Percentiles rank a stretch among this genome's conserved stretches.
These are phyloP conservation scores for Pissodes strobi DNA, from an alignment of 1,140 invertebrate species.

Conservation along the genomic window DNA sequence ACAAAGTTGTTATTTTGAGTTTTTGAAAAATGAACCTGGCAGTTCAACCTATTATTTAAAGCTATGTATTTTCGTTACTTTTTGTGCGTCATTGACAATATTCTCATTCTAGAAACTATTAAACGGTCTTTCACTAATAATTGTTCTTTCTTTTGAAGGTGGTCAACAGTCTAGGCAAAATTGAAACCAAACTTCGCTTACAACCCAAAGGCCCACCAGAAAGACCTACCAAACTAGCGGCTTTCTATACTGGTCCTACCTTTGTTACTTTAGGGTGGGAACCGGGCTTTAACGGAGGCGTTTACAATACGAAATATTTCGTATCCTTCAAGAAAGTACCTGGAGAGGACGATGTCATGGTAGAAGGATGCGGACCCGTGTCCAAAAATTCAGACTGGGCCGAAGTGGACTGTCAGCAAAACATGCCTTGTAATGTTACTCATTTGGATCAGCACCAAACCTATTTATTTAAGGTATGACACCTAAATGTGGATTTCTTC, in stretches of 20 bases:
- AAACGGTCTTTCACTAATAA: neutral
- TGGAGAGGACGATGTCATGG: slow-evolving; percentile 62
- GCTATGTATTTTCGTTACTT: too few species aligned
- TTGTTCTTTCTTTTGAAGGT: slow-evolving; percentile 55
- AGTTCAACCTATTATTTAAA: too few species aligned
- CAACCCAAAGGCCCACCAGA: slow-evolving; percentile 86
- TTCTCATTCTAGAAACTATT: neutral
- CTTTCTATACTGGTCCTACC: slow-evolving; percentile 73
- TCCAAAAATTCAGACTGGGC: slow-evolving; percentile 69
- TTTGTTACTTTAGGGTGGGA: slow-evolving; percentile 81
- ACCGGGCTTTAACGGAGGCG: slow-evolving; percentile 86
- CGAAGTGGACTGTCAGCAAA: slow-evolving; percentile 80
- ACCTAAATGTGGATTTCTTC: too few species aligned
- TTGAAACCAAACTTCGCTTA: slow-evolving; percentile 76
- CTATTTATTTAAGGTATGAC: slow-evolving; percentile 74
- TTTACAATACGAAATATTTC: slow-evolving; percentile 83
- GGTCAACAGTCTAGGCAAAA: slow-evolving; percentile 75
- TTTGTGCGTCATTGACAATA: too few species aligned
- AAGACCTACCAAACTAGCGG: slow-evolving; percentile 71
- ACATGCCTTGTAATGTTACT: slow-evolving; percentile 86
- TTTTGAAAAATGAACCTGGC: too few species aligned
- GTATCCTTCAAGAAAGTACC: slow-evolving; percentile 73
- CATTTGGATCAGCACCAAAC: slow-evolving; percentile 80
- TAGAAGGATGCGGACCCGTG: slow-evolving; percentile 66
- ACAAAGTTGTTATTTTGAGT: too few species aligned